phyloP scores from a whole-genome alignment of 2,888 invertebrate species.

The Euzetes globulus region DNA sequence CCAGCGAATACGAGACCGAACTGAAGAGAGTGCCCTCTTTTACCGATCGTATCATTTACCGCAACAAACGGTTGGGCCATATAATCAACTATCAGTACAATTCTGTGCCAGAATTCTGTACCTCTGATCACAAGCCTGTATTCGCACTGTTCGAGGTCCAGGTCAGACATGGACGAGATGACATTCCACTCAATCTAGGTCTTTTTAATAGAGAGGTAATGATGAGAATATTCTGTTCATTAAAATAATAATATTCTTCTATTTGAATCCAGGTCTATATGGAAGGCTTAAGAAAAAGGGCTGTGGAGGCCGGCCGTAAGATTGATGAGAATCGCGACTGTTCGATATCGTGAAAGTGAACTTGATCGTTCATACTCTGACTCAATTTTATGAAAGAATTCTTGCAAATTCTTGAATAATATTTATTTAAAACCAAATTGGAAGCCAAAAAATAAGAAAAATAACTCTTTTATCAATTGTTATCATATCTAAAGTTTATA shows the following conservation, averaged over 20 bases:
- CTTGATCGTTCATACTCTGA: no score
- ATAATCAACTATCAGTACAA: conserved; percentile 3
- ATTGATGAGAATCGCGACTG: background rate
- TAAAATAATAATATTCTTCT: background rate
- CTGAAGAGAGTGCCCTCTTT: background rate
- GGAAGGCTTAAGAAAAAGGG: background rate
- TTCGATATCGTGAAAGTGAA: no score
- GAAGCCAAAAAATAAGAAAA: no score
- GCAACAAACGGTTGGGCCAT: conserved; percentile 12
- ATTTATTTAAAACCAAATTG: no score
- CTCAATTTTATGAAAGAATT: no score
- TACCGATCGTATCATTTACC: conserved; percentile 1
- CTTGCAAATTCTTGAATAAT: no score
- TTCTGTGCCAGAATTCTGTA: background rate
- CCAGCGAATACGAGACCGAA: background rate
- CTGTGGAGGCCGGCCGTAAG: conserved; percentile 8
- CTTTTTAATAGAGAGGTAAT: conserved; percentile 11
- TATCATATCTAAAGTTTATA: no score
- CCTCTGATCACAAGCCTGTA: conserved; percentile 10
- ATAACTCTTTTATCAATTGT: no score
- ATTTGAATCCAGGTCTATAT: background rate
- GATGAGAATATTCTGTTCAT: background rate
- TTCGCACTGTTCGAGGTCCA: background rate
- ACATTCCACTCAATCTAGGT: conserved; percentile 8
- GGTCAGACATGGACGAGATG: conserved; percentile 10